These are phyloP conservation scores for Campoplex nolae DNA, from an alignment of 2,888 invertebrate genomes.

Conservation along the genomic window DNA sequence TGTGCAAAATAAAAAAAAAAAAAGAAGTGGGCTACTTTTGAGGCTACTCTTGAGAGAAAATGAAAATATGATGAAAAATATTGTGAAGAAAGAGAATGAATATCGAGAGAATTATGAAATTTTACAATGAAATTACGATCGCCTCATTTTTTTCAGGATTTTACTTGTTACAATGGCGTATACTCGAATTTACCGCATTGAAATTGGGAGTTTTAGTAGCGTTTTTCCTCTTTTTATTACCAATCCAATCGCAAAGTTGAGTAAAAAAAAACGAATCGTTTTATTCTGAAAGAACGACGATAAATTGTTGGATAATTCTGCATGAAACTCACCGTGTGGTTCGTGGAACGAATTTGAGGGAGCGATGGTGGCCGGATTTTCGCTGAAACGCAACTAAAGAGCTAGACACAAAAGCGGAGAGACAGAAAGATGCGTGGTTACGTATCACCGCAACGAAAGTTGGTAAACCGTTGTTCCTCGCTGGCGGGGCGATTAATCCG, in stretches of 20 bases:
- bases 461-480: constrained; percentile 69
- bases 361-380: background rate
- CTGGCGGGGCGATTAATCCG: constrained; percentile 72
- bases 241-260: background rate
- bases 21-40: background rate
- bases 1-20: background rate
- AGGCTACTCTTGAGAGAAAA: background rate
- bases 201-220: background rate
- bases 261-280: background rate
- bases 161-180: too few relatives aligned
- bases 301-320: background rate
- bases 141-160: background rate
- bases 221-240: background rate
- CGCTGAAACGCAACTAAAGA: background rate
- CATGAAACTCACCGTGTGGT: background rate
- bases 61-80: constrained; percentile 1
- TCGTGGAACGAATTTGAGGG: background rate
- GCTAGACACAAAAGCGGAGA: background rate
- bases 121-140: constrained; percentile 11
- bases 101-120: constrained; percentile 39
- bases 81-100: background rate
- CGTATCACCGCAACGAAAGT: constrained; percentile 67
- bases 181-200: background rate
- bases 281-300: background rate
- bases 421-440: background rate